These are phyloP conservation scores for Calcarius lapponicus DNA, from an alignment of 2,797 vertebrate genomes.

Conservation along the genomic window DNA sequence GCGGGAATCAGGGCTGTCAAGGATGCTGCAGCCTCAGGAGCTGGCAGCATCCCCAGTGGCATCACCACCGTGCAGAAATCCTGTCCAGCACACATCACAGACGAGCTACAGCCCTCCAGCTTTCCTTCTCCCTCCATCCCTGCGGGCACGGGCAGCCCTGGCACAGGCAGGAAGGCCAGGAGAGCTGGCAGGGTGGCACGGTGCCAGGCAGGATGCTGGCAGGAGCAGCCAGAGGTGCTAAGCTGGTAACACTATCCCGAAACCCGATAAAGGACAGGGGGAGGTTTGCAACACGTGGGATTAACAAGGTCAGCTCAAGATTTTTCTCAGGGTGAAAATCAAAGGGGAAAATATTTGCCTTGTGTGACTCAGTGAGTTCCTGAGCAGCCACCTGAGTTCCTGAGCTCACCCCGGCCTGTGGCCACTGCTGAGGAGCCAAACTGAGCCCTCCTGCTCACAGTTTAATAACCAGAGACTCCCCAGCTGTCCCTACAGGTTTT, in stretches of 20 bases:
- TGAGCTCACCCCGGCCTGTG: not conserved
- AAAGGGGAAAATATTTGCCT: conserved; percentile 53
- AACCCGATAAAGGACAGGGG: not conserved
- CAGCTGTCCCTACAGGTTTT: not conserved
- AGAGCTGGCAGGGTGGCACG: not conserved
- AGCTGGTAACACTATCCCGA: conserved; percentile 4
- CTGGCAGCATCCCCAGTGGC: not conserved
- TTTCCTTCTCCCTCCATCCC: not conserved
- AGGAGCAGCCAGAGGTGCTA: not conserved
- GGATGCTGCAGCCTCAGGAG: not conserved
- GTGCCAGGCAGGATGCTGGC: conserved; percentile 48
- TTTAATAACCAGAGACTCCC: fast-evolving
- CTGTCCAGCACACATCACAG: fast-evolving
- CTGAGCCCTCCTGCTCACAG: fast-evolving
- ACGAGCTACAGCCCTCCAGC: fast-evolving
- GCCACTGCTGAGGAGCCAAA: not conserved
- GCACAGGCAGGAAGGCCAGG: not conserved
- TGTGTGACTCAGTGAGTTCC: conserved; percentile 52
- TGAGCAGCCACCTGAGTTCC: not conserved
- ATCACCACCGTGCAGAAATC: not conserved
- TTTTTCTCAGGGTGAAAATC: conserved; percentile 64
- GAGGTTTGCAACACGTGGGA: not conserved
- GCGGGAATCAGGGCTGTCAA: fast-evolving
- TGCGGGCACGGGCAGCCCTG: fast-evolving
- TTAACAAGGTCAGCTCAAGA: conserved; percentile 42